phyloP scores from a whole-genome alignment of 2,888 invertebrate genomes.

The Sepiola atlantica region DNA sequence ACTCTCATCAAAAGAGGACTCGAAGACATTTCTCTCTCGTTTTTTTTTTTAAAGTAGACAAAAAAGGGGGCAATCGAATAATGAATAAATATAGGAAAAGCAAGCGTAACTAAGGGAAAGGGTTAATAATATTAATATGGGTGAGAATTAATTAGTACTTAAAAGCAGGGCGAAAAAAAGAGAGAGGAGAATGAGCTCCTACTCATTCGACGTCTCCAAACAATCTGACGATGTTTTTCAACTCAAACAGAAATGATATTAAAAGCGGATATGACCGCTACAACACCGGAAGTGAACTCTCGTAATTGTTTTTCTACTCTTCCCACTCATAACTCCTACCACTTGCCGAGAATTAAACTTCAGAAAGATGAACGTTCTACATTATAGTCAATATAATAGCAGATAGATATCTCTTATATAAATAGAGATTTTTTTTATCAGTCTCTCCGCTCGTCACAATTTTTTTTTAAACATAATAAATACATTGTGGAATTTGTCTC shows the following conservation, averaged over 20 bases:
- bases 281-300: background rate
- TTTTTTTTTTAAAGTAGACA: background rate
- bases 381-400: background rate
- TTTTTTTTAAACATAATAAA: too few species aligned
- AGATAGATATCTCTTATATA: too few species aligned
- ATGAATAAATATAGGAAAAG: background rate
- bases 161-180: background rate
- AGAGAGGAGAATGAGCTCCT: background rate
- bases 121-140: background rate
- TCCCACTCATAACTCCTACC: background rate
- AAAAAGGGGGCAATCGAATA: background rate
- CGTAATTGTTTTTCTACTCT: background rate
- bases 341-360: background rate
- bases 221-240: too few species aligned
- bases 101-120: background rate
- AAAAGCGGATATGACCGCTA: background rate
- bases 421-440: too few species aligned
- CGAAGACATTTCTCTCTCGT: background rate
- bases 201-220: background rate
- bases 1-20: slow-evolving; percentile 80
- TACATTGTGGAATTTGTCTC: too few species aligned
- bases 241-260: background rate
- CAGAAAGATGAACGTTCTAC: background rate
- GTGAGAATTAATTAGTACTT: background rate
- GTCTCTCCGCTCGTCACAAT: too few species aligned